phyloP scores from a whole-genome alignment of 2,797 vertebrate species.

The Siniperca obscura region DNA sequence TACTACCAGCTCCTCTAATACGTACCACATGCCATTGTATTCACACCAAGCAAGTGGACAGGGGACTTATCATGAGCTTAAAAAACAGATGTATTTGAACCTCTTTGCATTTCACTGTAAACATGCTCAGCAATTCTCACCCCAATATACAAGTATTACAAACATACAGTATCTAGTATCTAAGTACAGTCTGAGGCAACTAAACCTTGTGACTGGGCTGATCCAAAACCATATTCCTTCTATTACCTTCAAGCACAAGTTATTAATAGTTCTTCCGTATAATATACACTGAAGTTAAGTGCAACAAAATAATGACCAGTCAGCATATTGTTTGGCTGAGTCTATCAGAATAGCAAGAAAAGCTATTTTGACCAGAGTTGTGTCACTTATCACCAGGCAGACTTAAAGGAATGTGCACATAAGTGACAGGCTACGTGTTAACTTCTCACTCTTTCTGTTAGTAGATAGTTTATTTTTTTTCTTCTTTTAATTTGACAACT shows the following conservation, averaged over 20 bases:
- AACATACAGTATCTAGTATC: constrained; percentile 10
- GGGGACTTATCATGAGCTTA: constrained; percentile 71
- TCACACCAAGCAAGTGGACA: constrained; percentile 82
- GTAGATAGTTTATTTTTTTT: constrained; percentile 46
- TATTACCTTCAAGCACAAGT: constrained; percentile 29
- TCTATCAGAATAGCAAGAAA: constrained; percentile 10
- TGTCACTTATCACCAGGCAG: constrained; percentile 34
- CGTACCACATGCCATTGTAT: constrained; percentile 93
- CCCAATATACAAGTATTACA: not conserved
- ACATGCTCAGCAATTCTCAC: constrained; percentile 37
- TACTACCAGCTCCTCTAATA: constrained; percentile 98
- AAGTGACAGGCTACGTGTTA: constrained; percentile 47
- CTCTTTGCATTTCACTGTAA: constrained; percentile 53
- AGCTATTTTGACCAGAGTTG: constrained; percentile 37
- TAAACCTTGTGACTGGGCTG: constrained; percentile 3
- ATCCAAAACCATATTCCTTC: constrained; percentile 11
- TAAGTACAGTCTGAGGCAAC: constrained; percentile 9
- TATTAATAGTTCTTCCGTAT: constrained; percentile 41
- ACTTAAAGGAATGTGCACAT: constrained; percentile 15
- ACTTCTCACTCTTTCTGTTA: constrained; percentile 26
- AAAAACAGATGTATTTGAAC: constrained; percentile 65
- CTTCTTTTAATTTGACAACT: constrained; percentile 54
- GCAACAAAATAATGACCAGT: constrained; percentile 32
- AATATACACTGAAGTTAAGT: constrained; percentile 25
- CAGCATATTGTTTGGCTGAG: constrained; percentile 24